phyloP scores from a whole-genome alignment of 2,888 invertebrate genomes.

The Heliconius cydno region DNA sequence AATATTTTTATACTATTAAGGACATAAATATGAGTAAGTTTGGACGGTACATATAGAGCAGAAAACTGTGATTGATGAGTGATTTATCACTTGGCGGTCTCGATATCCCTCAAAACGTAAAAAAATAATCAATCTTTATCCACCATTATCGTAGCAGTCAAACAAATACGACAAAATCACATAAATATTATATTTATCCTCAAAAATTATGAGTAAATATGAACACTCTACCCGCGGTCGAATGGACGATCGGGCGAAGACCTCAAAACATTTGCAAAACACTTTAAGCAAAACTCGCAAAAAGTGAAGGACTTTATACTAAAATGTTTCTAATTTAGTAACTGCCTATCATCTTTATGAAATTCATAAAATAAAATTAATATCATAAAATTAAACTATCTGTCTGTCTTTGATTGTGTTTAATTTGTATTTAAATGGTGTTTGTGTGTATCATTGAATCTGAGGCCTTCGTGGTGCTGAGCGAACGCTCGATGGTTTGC shows the following conservation, averaged over 20 bases:
- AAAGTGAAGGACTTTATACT: conserved; percentile 11
- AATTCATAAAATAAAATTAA: too few relatives aligned
- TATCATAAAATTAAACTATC: background rate
- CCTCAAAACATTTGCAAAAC: conserved; percentile 26
- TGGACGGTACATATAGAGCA: too few relatives aligned
- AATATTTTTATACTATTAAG: too few relatives aligned
- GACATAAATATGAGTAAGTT: too few relatives aligned
- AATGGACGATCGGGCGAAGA: conserved; percentile 40
- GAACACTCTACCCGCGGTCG: conserved; percentile 23
- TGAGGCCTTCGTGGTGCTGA: background rate
- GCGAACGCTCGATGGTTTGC: background rate
- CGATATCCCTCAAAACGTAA: too few relatives aligned
- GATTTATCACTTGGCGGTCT: too few relatives aligned
- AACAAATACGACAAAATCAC: background rate
- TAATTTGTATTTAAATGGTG: background rate
- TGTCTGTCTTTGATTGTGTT: background rate
- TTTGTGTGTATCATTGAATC: background rate
- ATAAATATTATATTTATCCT: background rate
- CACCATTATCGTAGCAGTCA: too few relatives aligned
- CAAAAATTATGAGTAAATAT: background rate
- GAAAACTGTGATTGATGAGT: too few relatives aligned
- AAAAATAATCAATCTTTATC: too few relatives aligned
- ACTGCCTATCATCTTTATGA: background rate
- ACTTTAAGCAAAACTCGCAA: background rate
- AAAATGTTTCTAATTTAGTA: conserved; percentile 1